A percentile compares a stretch with the other conserved stretches of the same genome.
Evolutionary conservation across 1,140 invertebrate genomes (phyloP).

Genomic region (Cheumatopsyche charites): DNA sequence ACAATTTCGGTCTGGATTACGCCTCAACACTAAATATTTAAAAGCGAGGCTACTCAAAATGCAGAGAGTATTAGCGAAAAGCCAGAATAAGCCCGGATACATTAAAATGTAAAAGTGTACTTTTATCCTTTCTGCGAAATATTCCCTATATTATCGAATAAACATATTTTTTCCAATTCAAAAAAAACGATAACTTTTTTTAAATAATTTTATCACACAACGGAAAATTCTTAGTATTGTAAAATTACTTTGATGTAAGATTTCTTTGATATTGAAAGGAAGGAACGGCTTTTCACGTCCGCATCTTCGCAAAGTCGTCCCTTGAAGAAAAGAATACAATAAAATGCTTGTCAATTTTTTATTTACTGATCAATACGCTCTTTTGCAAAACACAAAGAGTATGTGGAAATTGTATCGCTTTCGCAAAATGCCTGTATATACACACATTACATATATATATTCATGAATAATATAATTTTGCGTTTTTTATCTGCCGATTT

Average conservation of each 20-base stretch:
- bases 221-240: not conserved
- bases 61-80: too few species aligned
- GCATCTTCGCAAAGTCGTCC: not conserved
- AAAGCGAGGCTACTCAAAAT: too few species aligned
- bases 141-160: too few species aligned
- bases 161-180: too few species aligned
- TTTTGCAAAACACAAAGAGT: slow-evolving; percentile 10
- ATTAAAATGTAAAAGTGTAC: too few species aligned
- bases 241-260: slow-evolving; percentile 27
- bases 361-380: slow-evolving; percentile 16
- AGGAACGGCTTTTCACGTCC: slow-evolving; percentile 20
- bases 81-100: too few species aligned
- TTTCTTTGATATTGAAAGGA: slow-evolving; percentile 20
- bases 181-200: too few species aligned
- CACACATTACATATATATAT: not conserved
- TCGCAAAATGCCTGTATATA: not conserved
- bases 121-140: too few species aligned
- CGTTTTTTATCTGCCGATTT: not conserved
- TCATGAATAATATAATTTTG: not conserved
- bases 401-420: not conserved
- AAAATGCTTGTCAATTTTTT: slow-evolving; percentile 28
- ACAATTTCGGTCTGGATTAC: too few species aligned
- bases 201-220: too few species aligned
- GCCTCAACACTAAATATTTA: too few species aligned
- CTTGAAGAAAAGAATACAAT: slow-evolving; percentile 17